Evolutionary conservation across 2,888 invertebrate species (phyloP).

Genomic region (Trachelus iudaicus): DNA sequence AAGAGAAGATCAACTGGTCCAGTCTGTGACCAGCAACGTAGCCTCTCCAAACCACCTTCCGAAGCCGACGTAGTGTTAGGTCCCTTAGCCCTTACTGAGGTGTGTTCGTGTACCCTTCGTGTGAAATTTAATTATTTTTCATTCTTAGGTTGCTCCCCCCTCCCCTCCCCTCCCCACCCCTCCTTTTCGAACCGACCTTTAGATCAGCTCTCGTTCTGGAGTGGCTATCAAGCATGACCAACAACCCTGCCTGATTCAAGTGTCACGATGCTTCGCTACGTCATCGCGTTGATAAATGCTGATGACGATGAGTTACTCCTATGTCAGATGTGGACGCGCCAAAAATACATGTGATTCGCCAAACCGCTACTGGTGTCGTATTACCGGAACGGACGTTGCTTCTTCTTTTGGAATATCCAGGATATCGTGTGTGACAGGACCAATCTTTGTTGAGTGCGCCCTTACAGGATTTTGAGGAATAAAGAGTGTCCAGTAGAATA

Average conservation of each 20-base stretch:
- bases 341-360: slow-evolving; percentile 50
- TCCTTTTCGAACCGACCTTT: slow-evolving; percentile 15
- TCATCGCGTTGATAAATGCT: slow-evolving; percentile 18
- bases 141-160: slow-evolving; percentile 4
- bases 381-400: slow-evolving; percentile 33
- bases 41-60: slow-evolving; percentile 41
- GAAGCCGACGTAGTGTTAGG: slow-evolving; percentile 21
- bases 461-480: no score
- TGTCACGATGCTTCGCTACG: neutral
- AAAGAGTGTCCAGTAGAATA: no score
- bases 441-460: no score
- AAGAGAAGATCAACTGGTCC: slow-evolving; percentile 45
- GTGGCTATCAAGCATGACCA: no score
- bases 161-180: neutral
- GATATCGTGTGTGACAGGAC: neutral
- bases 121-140: neutral
- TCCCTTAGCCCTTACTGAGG: slow-evolving; percentile 26
- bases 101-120: slow-evolving; percentile 21
- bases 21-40: slow-evolving; percentile 53
- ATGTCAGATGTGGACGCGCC: slow-evolving; percentile 32
- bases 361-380: slow-evolving; percentile 43
- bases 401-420: neutral
- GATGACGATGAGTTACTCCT: slow-evolving; percentile 12
- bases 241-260: no score
- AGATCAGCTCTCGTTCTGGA: neutral